phyloP scores from a whole-genome alignment of 2,888 invertebrate genomes.

The Tricholauxania praeusta region DNA sequence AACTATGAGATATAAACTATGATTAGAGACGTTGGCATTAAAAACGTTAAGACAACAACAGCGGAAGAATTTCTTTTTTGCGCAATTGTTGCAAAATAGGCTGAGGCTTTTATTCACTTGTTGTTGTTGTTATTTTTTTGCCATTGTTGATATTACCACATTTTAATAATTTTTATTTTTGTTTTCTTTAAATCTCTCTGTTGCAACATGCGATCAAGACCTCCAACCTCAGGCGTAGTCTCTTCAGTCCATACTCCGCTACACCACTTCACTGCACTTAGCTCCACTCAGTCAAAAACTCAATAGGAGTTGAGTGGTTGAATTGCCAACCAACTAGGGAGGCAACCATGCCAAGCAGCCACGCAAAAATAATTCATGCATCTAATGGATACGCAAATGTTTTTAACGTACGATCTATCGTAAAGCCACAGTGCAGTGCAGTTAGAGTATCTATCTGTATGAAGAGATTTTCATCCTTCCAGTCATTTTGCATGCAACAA shows the following conservation, averaged over 20 bases:
- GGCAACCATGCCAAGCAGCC: neutral
- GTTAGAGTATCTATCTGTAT: neutral
- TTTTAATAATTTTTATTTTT: constrained; percentile 15
- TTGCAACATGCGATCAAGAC: constrained; percentile 31
- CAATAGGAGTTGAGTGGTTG: neutral
- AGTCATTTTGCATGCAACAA: constrained; percentile 34
- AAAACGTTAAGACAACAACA: constrained; percentile 10
- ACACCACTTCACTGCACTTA: neutral
- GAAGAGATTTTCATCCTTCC: constrained; percentile 3
- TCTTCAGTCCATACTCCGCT: neutral
- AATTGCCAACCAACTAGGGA: neutral
- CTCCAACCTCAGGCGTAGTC: constrained; percentile 35
- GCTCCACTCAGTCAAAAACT: neutral
- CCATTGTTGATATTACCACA: constrained; percentile 12
- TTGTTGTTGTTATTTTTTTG: neutral
- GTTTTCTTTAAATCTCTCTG: neutral
- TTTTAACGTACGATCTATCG: neutral
- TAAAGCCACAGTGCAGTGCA: constrained; percentile 1
- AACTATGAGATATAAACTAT: neutral
- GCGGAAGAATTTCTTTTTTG: too few relatives aligned
- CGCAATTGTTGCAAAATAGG: constrained; percentile 5
- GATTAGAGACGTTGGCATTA: constrained; percentile 10
- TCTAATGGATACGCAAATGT: neutral
- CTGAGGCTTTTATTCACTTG: constrained; percentile 11
- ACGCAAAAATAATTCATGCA: neutral